Base-by-base conservation (phyloP, 2,113 vertebrate genomes). In the Ascaphus truei region DNA sequence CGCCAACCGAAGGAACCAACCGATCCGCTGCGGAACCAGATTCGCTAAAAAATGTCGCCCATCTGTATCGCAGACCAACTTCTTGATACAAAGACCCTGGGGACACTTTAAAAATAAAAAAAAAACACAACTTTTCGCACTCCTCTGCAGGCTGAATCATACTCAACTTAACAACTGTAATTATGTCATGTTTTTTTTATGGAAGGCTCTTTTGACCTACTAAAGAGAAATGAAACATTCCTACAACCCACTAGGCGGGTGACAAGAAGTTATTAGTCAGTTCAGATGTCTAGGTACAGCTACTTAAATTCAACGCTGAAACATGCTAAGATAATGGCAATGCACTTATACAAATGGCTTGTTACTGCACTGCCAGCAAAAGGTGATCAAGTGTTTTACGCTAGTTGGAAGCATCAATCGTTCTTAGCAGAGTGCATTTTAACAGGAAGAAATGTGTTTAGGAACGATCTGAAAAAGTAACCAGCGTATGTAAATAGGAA, bases 201-300 rank as follows among this genome's bases (percentile, higher is more conserved):
- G 61, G n/a, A 57, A 71, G 53, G 11, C 23, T 51, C 72, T 77
- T 77, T 60, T 76, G 55, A 56, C 63, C 36, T 80, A 81, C 36
- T 7, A 60, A 76, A 62, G 58, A n/a, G 77, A 74, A 78, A 39
- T 43, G 61, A 66, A 58, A 39, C 34, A 41, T 56, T 81, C 75
- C 15, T 52, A 18, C 59, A 43, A 16, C 36, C 62, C 67, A 55
- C 26, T 34, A 61, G 73, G 45, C 62, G 72, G 62, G 68, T 59
- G 59, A 73, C 64, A 78, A 59, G 2, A 80, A 29, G 23, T 78
- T 76, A 79, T 75, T 50, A 53, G 11, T 58, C 23, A 72, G 5
- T 1, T 56, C 36, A 58, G 64, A 79, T 72, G 20, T 47, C 47
- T 64, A 22, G 20, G 45, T 60, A 71, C 15, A 77, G 33, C 23